A percentile compares a stretch with the other conserved stretches of the same genome.
Conservation (phyloP, 1,140 invertebrate species). For the Aphaenogaster rudis region DNA sequence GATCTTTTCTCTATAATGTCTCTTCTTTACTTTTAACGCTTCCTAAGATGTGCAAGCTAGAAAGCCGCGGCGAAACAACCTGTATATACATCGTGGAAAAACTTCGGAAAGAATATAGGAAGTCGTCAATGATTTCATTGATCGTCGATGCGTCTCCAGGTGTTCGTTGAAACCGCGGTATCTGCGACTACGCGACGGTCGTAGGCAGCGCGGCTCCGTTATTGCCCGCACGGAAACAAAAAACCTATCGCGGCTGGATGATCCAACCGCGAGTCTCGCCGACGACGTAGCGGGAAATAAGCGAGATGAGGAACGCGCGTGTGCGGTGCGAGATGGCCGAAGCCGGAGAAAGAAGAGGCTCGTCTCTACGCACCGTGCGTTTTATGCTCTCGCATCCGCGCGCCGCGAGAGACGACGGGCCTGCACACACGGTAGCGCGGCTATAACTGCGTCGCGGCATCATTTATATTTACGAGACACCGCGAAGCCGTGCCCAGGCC, state of each 20-base stretch:
- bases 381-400: slow-evolving; percentile 74
- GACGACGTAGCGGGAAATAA: slow-evolving; percentile 40
- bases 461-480: slow-evolving; percentile 87
- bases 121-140: slow-evolving; percentile 18
- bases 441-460: slow-evolving; percentile 84
- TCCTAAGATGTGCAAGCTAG: neutral
- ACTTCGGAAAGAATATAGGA: neutral
- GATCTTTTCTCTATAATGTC: neutral
- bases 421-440: slow-evolving; percentile 80
- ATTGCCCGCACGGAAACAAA: slow-evolving; percentile 38
- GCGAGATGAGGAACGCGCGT: slow-evolving; percentile 9
- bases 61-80: neutral
- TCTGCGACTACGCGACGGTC: neutral
- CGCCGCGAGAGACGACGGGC: neutral
- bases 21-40: neutral
- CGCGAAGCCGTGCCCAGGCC: slow-evolving; percentile 77
- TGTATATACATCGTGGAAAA: neutral
- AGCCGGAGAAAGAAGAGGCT: slow-evolving; percentile 63
- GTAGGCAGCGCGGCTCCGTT: slow-evolving; percentile 37
- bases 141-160: slow-evolving; percentile 12
- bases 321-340: neutral
- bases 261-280: slow-evolving; percentile 21
- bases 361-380: slow-evolving; percentile 75
- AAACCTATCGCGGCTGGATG: slow-evolving; percentile 10
- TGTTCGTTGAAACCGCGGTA: neutral